phyloP scores from a whole-genome alignment of 2,797 vertebrate species.

The Crocodylus rhombifer region DNA sequence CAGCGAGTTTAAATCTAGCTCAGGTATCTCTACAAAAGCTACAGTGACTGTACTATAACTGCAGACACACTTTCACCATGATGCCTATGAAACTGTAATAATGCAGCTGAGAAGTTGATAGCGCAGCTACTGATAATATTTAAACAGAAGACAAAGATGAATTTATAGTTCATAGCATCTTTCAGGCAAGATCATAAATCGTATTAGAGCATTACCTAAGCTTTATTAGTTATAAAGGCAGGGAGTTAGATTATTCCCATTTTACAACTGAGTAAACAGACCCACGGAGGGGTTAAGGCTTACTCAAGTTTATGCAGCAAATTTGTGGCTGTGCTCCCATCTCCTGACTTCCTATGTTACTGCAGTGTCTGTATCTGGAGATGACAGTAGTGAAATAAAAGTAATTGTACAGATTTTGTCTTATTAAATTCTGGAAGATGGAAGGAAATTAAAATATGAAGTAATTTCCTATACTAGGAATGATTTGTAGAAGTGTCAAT shows the following conservation, averaged over 20 bases:
- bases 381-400: background rate
- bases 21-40: background rate
- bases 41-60: accelerated
- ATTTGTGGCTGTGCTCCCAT: background rate
- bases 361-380: background rate
- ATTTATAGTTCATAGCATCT: background rate
- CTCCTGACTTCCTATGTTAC: background rate
- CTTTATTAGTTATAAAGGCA: background rate
- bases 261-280: background rate
- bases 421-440: background rate
- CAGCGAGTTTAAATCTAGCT: background rate
- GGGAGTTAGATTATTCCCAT: background rate
- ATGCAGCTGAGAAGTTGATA: background rate
- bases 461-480: background rate
- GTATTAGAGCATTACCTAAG: accelerated
- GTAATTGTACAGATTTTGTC: background rate
- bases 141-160: background rate
- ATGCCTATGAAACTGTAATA: background rate
- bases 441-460: background rate
- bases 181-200: background rate
- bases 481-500: background rate
- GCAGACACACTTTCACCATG: background rate
- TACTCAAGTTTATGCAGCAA: background rate
- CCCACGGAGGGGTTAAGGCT: background rate
- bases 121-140: background rate